A percentile compares a stretch with the other conserved stretches of the same genome.
These are phyloP conservation scores for Xiphorhynchus elegans DNA, from an alignment of 2,113 vertebrate species.

Conservation along the genomic window DNA sequence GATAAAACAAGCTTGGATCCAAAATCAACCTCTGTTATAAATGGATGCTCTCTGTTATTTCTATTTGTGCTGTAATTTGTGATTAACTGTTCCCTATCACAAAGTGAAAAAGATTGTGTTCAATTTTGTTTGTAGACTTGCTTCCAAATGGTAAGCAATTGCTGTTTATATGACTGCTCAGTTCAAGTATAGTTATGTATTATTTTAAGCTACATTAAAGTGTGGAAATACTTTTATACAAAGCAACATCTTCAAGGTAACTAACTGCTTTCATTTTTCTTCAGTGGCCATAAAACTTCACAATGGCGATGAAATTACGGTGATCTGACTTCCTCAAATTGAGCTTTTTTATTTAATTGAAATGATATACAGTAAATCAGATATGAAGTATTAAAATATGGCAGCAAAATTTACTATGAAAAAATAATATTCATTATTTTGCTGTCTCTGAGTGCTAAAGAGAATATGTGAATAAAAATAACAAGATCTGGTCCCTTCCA, in stretches of 20 bases:
- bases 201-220: neutral
- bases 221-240: constrained; percentile 6
- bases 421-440: neutral
- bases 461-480: neutral
- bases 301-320: neutral
- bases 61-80: neutral
- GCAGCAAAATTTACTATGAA: neutral
- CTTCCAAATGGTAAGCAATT: neutral
- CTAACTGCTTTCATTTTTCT: constrained; percentile 9
- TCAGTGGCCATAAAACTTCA: neutral
- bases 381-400: neutral
- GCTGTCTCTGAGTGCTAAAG: neutral
- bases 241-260: neutral
- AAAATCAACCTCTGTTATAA: constrained; percentile 56
- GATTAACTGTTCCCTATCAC: constrained; percentile 25
- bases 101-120: neutral
- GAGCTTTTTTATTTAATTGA: neutral
- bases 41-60: constrained; percentile 2
- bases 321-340: neutral
- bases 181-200: constrained; percentile 12
- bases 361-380: neutral
- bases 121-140: neutral
- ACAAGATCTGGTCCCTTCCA: neutral
- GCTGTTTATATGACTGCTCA: neutral
- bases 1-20: constrained; percentile 52